Conservation (phyloP, 1,140 invertebrate genomes). For the Psix sp. region DNA sequence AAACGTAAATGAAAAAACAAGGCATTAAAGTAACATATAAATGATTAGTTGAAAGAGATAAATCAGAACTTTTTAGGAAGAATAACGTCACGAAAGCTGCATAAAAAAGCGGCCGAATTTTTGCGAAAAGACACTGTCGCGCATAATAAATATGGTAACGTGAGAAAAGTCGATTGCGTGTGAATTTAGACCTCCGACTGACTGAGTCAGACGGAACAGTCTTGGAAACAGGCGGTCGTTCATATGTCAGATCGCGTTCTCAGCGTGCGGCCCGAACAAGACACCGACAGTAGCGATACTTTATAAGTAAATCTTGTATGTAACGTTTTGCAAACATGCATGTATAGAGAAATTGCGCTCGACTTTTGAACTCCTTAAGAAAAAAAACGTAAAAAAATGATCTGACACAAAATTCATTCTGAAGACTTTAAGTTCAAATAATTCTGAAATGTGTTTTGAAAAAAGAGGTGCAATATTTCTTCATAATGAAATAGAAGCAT, state of each 20-base stretch:
- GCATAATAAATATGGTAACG: slow-evolving; percentile 36
- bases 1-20: no score
- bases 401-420: no score
- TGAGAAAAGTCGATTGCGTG: slow-evolving; percentile 45
- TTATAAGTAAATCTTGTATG: slow-evolving; percentile 34
- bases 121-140: slow-evolving; percentile 3
- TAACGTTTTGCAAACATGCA: slow-evolving; percentile 26
- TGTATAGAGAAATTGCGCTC: slow-evolving; percentile 1
- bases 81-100: no score
- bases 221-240: slow-evolving; percentile 31
- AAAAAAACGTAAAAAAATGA: no score
- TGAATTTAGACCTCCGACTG: slow-evolving; percentile 41
- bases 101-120: slow-evolving; percentile 9
- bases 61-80: no score
- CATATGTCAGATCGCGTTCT: slow-evolving; percentile 33
- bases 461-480: no score
- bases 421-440: no score
- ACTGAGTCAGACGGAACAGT: slow-evolving; percentile 17
- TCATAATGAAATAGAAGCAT: no score
- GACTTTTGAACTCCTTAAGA: no score
- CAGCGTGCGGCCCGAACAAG: slow-evolving; percentile 15
- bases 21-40: no score
- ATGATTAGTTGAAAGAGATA: no score
- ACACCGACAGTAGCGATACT: slow-evolving; percentile 16
- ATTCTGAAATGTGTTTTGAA: no score